Percentiles rank a stretch among this genome's conserved stretches.
These are phyloP conservation scores for Mayetiola destructor DNA, from an alignment of 2,888 invertebrate genomes.

Conservation along the genomic window DNA sequence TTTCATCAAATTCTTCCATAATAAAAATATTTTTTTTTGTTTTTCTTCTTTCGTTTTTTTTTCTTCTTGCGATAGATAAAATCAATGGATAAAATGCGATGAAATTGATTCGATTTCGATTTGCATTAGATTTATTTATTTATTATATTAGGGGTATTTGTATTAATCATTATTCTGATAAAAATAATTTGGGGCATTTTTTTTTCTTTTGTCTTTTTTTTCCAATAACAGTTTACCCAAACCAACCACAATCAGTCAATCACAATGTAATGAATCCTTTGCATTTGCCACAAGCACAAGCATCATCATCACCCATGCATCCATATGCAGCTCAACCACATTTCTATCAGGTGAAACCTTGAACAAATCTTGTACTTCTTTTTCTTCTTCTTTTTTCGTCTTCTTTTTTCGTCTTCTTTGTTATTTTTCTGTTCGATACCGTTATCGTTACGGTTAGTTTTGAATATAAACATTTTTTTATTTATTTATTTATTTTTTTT, in stretches of 20 bases:
- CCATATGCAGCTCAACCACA: not conserved
- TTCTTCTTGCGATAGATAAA: not conserved
- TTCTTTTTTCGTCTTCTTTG: too few relatives aligned
- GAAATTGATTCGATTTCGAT: too few relatives aligned
- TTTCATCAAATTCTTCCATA: too few relatives aligned
- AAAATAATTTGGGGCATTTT: not conserved
- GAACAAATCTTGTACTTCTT: too few relatives aligned
- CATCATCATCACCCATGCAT: not conserved
- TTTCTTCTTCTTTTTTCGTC: too few relatives aligned
- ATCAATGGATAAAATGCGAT: not conserved
- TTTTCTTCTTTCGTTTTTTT: not conserved
- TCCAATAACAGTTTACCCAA: slow-evolving; percentile 2
- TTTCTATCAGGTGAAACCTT: slow-evolving; percentile 1
- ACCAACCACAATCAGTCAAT: not conserved
- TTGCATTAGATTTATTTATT: not conserved
- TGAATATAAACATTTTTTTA: not conserved
- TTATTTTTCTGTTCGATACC: too few relatives aligned
- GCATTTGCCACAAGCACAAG: slow-evolving; percentile 1
- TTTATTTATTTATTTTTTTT: not conserved
- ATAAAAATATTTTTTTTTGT: not conserved
- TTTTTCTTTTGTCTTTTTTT: too few relatives aligned
- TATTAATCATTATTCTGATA: not conserved
- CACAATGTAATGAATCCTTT: slow-evolving; percentile 5
- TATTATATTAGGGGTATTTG: not conserved
- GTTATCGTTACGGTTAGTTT: not conserved